Percentiles rank a stretch among this genome's conserved stretches.
Conservation (phyloP, 1,140 invertebrate genomes). For the Doryteuthis pealeii region DNA sequence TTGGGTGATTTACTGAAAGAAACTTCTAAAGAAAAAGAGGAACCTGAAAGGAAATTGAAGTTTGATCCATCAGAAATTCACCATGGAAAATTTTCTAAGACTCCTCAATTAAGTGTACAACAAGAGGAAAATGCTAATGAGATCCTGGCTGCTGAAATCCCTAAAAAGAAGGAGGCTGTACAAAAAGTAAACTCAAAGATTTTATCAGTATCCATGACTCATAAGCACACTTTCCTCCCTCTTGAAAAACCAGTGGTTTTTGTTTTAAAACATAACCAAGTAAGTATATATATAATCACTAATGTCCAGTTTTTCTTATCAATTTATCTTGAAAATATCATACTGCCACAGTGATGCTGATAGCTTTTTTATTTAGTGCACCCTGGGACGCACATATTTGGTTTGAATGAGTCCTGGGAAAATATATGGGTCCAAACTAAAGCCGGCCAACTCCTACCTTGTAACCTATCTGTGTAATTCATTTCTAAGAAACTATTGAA, state of each 20-base stretch:
- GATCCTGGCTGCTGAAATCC: background rate
- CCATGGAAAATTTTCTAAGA: background rate
- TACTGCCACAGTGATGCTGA: no score
- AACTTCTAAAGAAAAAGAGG: background rate
- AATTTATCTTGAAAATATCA: no score
- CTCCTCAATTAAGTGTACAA: background rate
- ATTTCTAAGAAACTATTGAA: no score
- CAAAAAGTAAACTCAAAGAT: slow-evolving; percentile 6
- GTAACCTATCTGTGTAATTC: no score
- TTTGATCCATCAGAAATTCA: background rate
- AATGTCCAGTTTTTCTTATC: no score
- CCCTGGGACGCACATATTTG: no score
- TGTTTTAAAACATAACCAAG: background rate
- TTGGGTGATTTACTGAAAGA: background rate
- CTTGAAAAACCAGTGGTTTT: background rate
- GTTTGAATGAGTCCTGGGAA: no score
- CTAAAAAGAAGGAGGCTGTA: background rate
- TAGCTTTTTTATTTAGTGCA: no score
- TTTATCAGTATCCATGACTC: background rate
- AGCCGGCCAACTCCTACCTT: no score
- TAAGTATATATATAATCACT: no score
- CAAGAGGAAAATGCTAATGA: background rate
- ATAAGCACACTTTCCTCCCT: background rate
- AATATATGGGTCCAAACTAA: no score
- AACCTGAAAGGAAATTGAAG: background rate